Base-by-base conservation (phyloP, 2,888 invertebrate genomes). In the Chalcosyrphus nemorum region DNA sequence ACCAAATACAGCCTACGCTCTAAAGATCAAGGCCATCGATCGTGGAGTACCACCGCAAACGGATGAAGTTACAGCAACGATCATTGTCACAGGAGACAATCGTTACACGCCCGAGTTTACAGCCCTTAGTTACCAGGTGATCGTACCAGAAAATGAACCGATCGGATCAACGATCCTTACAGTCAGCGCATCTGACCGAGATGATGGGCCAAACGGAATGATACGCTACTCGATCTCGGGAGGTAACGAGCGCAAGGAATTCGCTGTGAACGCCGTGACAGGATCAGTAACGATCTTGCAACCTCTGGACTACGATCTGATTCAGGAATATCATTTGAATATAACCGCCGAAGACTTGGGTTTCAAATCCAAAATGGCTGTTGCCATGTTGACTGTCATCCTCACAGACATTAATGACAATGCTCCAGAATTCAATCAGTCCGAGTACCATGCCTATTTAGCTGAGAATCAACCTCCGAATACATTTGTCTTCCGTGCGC, bases 381-480 rank as follows among this genome's bases (percentile, higher is more conserved):
- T 95, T 4, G 97, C 97, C 0, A 95, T 95, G 87, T 92, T 98
- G 5, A 96, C 96, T 0, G 95, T 99, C 0, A 96, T 95, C 65
- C 93, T 99, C 1, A 97, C 96, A 0, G 98, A 99, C 89, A 96
- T 98, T 38, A 98, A 98, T 89, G 98, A 99, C 89, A 98, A 98
- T 90, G 95, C 97, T 7, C 98, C 98, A 0, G 92, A 93, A 11
- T 99, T 98, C 89, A 95, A 96, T 90, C 95, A 95, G 89, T 93
- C 94, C 0, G 92, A 93, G 61, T 98, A 96, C 89, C 93, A 95
- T 87, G 96, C 96, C 0, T 95, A 94, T 89, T 92, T 98, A 47
- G 93, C 95, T 0, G 98, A 98, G 92, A 98, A 98, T 89, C 94
- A 95, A 11, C 95, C 95, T 0, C 91, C 94, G 0, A 95, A 95